Conservation (phyloP, 2,797 vertebrate species). For the Dipus sagitta region DNA sequence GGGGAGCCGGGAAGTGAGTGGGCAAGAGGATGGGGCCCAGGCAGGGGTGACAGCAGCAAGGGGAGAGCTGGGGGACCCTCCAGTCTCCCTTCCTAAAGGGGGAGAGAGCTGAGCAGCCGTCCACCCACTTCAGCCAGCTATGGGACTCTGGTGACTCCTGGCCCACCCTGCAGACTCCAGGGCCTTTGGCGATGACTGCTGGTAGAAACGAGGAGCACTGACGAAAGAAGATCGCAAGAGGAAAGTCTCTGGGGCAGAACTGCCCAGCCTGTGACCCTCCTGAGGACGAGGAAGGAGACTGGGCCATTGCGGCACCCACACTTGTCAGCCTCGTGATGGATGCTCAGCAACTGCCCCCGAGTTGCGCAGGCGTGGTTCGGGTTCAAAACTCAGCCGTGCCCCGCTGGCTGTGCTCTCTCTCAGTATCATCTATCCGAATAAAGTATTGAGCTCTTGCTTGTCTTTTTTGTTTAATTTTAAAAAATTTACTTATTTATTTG, state of each 20-base stretch:
- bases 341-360: rapidly evolving
- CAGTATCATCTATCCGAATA: not conserved
- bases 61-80: not conserved
- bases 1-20: too few relatives aligned
- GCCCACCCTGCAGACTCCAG: not conserved
- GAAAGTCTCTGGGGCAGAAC: not conserved
- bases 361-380: rapidly evolving
- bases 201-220: not conserved
- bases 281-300: rapidly evolving
- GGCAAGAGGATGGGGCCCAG: rapidly evolving
- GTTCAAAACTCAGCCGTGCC: rapidly evolving
- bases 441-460: not conserved
- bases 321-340: rapidly evolving
- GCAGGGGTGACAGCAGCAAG: rapidly evolving
- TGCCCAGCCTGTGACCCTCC: not conserved
- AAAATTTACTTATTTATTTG: too few relatives aligned
- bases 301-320: rapidly evolving
- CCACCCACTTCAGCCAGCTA: too few relatives aligned
- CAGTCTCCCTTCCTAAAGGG: rapidly evolving
- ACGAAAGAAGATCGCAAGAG: not conserved
- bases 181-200: rapidly evolving
- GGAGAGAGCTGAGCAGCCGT: not conserved
- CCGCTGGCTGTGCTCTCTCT: rapidly evolving
- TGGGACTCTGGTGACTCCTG: not conserved
- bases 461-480: too few relatives aligned